Conservation (phyloP, 53 echinoderm and acorn worm genomes). For the Temnopleurus reevesii region DNA sequence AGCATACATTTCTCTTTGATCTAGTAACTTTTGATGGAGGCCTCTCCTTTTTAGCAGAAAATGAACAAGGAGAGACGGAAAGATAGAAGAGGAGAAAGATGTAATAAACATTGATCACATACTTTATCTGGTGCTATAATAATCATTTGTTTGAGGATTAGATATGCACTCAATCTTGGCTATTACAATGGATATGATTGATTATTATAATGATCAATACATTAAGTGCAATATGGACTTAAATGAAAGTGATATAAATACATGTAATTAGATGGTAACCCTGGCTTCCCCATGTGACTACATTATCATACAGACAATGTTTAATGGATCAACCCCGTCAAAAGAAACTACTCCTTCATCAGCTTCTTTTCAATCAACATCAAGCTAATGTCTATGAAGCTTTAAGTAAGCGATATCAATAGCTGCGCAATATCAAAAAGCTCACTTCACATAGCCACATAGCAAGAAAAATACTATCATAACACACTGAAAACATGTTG, state of each 20-base stretch:
- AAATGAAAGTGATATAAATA: conserved; percentile 1
- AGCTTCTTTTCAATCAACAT: no score
- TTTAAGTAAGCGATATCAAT: not conserved
- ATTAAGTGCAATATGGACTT: not conserved
- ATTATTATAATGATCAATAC: not conserved
- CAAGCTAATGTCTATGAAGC: no score
- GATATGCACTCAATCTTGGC: not conserved
- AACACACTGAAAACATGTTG: not conserved
- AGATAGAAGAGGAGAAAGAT: not conserved
- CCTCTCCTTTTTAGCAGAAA: conserved; percentile 52
- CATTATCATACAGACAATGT: not conserved
- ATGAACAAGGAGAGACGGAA: conserved; percentile 12
- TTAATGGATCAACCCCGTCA: no score
- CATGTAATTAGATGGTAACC: conserved; percentile 42
- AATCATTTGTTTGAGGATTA: not conserved
- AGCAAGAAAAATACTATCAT: not conserved
- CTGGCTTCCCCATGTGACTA: conserved; percentile 17
- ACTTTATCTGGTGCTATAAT: not conserved
- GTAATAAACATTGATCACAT: conserved; percentile 32
- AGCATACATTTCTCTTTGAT: conserved; percentile 52
- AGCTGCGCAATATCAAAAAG: not conserved
- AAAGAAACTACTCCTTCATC: no score
- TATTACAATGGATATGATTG: not conserved
- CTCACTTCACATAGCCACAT: conserved; percentile 9
- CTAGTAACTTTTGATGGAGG: conserved; percentile 52